Base-by-base conservation (phyloP, 2,113 vertebrate species). In the Pelodiscus sinensis region DNA sequence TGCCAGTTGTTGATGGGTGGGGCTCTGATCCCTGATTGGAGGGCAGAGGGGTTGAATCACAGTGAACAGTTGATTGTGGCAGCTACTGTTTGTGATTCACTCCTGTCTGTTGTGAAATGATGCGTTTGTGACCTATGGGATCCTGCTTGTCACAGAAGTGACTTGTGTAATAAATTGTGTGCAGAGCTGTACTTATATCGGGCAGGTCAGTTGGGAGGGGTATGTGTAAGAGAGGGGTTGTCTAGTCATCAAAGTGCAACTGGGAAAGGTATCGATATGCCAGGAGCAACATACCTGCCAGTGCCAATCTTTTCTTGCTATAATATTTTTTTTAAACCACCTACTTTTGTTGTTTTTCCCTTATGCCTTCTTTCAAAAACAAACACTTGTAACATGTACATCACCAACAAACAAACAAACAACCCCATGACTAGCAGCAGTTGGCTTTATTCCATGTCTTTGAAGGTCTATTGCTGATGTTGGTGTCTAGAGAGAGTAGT, bases 281-380 rank as follows among this genome's bases (percentile, higher is more conserved):
- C 51, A 12, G 51, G 51, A 79, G 29, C 29, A 79, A 50, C 27
- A 55, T 27, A 31, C 44, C n/a, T 81, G 56, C 55, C 35, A 44
- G 25, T 71, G 65, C 38, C 25, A 27, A 22, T 57, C 35, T 57
- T n/a, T 25, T 56, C 13, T 38, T 12, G 44, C 6, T 5, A 38
- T 15, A 81, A 55, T 9, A 25, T 8, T 24, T 81, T 22, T 55
- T 77, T 5, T 91, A 19, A 19, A 71, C 16, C 16, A 21, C n/a
- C 65, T 21, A 35, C 65, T 55, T 55, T n/a, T 25, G 50, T 2
- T 0, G 0, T 2, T 12, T 89, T 77, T 55, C 2, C 5, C 2
- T 3, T 81, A 38, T 77, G 44, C 21, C 38, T 75, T 50, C 38
- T 75, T 44, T 75, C 19, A 38, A 89, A 90, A 68, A n/a, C 16